A percentile compares a stretch with the other conserved stretches of the same genome.
phyloP scores from a whole-genome alignment of 2,113 vertebrate species.

The Prinia subflava region DNA sequence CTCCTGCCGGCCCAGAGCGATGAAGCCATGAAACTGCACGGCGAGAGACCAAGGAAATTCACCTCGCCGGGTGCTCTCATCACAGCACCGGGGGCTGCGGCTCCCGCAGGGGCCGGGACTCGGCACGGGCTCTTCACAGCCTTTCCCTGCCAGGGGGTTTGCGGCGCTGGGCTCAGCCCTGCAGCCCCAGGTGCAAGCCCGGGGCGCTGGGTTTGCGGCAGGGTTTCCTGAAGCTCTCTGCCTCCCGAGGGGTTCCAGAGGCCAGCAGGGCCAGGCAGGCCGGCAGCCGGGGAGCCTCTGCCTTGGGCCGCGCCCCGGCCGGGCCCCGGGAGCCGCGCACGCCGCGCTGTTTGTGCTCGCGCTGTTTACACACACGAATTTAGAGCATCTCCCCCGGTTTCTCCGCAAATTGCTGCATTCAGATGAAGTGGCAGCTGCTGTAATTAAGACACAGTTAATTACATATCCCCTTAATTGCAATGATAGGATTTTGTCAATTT shows the following conservation, averaged over 20 bases:
- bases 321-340: not conserved
- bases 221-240: not conserved
- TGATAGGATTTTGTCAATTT: constrained; percentile 80
- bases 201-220: rapidly evolving
- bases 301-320: not conserved
- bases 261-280: not conserved
- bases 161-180: not conserved
- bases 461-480: constrained; percentile 78
- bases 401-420: constrained; percentile 76
- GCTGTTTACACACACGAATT: constrained; percentile 74
- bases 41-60: rapidly evolving
- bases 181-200: not conserved
- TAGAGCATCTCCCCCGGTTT: constrained; percentile 72
- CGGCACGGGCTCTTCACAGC: not conserved
- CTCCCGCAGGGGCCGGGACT: not conserved
- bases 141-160: rapidly evolving
- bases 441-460: constrained; percentile 83
- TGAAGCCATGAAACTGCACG: rapidly evolving
- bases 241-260: not conserved
- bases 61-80: rapidly evolving
- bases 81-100: rapidly evolving
- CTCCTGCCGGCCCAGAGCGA: not conserved
- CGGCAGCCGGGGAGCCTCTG: rapidly evolving
- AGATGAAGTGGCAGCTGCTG: constrained; percentile 79
- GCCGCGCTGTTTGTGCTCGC: constrained; percentile 22